These are phyloP conservation scores for Caenorhabditis tropicalis DNA, from an alignment of 1,140 invertebrate species.

Conservation along the genomic window DNA sequence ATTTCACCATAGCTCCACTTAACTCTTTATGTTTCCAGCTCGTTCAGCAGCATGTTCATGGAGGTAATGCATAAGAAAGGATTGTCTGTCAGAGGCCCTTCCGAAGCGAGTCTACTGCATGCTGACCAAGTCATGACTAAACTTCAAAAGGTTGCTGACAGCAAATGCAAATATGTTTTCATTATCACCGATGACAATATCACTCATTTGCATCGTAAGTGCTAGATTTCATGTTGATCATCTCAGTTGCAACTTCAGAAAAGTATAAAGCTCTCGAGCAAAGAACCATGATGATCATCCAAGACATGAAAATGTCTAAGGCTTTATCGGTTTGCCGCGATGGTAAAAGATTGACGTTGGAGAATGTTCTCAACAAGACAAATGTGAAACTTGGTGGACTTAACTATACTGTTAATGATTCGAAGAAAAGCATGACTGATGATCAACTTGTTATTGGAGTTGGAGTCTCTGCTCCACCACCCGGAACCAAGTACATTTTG, in stretches of 20 bases:
- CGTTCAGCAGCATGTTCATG: conserved; percentile 11
- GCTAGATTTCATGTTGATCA: neutral
- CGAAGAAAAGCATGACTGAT: conserved; percentile 36
- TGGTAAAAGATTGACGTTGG: conserved; percentile 52
- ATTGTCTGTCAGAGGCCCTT: neutral
- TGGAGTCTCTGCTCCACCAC: conserved; percentile 55
- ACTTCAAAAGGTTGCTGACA: neutral
- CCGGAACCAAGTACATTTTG: neutral
- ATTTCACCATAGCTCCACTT: too few species aligned
- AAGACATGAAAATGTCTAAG: conserved; percentile 51
- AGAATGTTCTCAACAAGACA: conserved; percentile 58
- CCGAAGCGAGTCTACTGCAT: conserved; percentile 11
- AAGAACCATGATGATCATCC: conserved; percentile 43
- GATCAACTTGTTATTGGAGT: conserved; percentile 56
- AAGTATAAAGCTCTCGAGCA: conserved; percentile 41
- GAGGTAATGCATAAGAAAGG: neutral
- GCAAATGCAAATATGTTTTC: conserved; percentile 50
- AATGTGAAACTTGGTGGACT: conserved; percentile 60
- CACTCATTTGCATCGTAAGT: conserved; percentile 48
- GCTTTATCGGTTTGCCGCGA: neutral
- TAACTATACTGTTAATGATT: conserved; percentile 49
- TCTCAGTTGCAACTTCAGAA: neutral
- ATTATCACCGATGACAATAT: conserved; percentile 49
- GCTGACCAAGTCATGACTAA: neutral
- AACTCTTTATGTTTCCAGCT: neutral